Base-by-base conservation (phyloP, 2,888 invertebrate genomes). In the Melikaiella ostensackeni region DNA sequence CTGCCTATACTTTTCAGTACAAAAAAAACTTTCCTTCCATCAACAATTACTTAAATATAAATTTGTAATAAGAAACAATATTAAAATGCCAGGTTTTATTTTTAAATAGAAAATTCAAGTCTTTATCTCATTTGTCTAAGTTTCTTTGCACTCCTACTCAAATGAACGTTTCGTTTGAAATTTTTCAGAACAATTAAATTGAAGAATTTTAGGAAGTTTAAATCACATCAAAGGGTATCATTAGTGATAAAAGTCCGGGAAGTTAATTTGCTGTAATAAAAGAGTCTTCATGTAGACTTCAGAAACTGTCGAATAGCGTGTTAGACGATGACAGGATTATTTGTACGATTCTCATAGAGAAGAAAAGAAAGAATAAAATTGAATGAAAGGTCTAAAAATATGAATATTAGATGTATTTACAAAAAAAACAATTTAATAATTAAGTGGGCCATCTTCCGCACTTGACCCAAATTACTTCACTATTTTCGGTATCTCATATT, bases 231-330 rank as follows among this genome's bases (percentile, higher is more conserved):
- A 46, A 46, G 42, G 27, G 16, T 59, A 46, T 46, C 19, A 46
- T 46, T 66, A 66, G 46, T 66, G 42, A 46, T 46, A 64, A 21
- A 16, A 59, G 42, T 50, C 46, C 0, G 30, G 66, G 7, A 46
- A 21, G 6, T 70, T 55, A 70, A 50, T 70, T 70, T 50, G 30
- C 33, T 70, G 24, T 19, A 27, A 19, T 42, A 19, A 27, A 66
- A 66, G 64, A 64, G 64, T 64, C 63, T 64, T 64, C 13, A 35
- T 24, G 21, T 24, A 21, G 38, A 38, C 27, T 30, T 46, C 46
- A 66, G 27, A 66, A 46, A 46, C 19, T 16, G 2, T 21, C 27
- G 42, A 55, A 55, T 55, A 38, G 21, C 24, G 27, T 42, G 42
- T 24, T 38, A 46, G 27, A 27, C 19, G 16, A 38, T 46, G 66